Percentiles rank a stretch among this genome's conserved stretches.
phyloP scores from a whole-genome alignment of 2,888 invertebrate species.

The Cryptocephalus moraei region DNA sequence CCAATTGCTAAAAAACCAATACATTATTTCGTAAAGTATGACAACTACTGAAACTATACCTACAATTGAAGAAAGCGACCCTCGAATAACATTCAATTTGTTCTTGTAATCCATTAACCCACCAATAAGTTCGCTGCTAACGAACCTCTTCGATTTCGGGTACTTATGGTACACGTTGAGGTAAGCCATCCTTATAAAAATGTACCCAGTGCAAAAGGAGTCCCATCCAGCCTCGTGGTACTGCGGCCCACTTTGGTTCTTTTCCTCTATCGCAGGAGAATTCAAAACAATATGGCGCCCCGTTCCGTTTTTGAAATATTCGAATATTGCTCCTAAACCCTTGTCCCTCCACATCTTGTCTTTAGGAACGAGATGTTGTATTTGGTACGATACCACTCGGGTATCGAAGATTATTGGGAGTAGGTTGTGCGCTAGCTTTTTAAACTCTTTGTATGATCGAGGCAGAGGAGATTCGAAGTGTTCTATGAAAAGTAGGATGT shows the following conservation, averaged over 20 bases:
- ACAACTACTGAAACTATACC: conserved; percentile 20
- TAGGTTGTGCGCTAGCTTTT: conserved; percentile 46
- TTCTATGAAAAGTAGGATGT: conserved; percentile 58
- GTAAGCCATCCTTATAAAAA: conserved; percentile 57
- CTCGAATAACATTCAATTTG: conserved; percentile 51
- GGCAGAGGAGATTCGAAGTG: conserved; percentile 64
- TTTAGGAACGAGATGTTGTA: conserved; percentile 31
- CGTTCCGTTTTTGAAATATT: conserved; percentile 46
- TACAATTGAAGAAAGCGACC: conserved; percentile 48
- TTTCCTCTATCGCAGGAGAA: conserved; percentile 34
- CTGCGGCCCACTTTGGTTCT: background rate
- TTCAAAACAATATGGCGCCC: conserved; percentile 33
- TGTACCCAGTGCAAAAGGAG: conserved; percentile 64
- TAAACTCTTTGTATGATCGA: conserved; percentile 52
- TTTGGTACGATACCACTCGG: conserved; percentile 53
- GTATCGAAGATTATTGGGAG: conserved; percentile 67
- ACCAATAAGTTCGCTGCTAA: conserved; percentile 44
- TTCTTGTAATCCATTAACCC: conserved; percentile 44
- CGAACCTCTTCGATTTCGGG: conserved; percentile 39
- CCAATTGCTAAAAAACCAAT: conserved; percentile 38
- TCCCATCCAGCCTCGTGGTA: conserved; percentile 80
- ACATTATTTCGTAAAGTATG: background rate
- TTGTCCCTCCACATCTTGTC: conserved; percentile 36
- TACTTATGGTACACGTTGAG: conserved; percentile 45
- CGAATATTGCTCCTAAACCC: conserved; percentile 48